These are phyloP conservation scores for Hydra vulgaris DNA, from an alignment of 30 jellyfish, hydroid and myxozoan genomes.

Conservation along the genomic window DNA sequence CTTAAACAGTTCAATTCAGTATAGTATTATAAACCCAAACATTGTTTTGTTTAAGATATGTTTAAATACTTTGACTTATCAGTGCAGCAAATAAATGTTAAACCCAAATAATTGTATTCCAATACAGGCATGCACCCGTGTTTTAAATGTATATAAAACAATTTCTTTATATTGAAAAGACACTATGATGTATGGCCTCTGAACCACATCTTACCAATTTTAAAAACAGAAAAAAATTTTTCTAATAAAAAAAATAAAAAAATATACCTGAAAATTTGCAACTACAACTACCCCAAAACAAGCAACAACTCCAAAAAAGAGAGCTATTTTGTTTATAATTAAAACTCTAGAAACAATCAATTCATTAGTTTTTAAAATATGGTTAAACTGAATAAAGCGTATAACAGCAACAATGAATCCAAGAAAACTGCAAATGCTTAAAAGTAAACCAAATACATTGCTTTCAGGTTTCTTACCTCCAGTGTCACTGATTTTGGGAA, in stretches of 20 bases:
- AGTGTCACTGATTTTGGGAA: slow-evolving; percentile 89
- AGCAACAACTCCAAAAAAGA: slow-evolving; percentile 43
- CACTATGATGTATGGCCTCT: no score
- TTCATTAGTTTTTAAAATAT: slow-evolving; percentile 40
- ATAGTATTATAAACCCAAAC: no score
- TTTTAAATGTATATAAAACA: no score
- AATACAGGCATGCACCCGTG: no score
- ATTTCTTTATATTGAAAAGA: no score
- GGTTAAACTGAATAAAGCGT: slow-evolving; percentile 50
- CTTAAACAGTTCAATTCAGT: no score
- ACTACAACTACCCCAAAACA: slow-evolving; percentile 77
- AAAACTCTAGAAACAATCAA: slow-evolving; percentile 30
- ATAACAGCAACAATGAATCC: slow-evolving; percentile 43
- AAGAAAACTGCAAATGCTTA: slow-evolving; percentile 57
- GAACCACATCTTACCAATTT: no score
- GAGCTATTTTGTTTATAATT: slow-evolving; percentile 35
- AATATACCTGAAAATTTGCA: slow-evolving; percentile 70
- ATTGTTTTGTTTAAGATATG: no score
- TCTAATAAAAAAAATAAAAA: background rate
- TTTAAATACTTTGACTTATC: no score
- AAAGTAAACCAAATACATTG: slow-evolving; percentile 55
- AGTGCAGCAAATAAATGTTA: no score
- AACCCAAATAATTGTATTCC: no score
- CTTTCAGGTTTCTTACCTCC: slow-evolving; percentile 80
- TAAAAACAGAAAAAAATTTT: background rate